Conservation (phyloP, 2,888 invertebrate species). For the Mythimna impura region DNA sequence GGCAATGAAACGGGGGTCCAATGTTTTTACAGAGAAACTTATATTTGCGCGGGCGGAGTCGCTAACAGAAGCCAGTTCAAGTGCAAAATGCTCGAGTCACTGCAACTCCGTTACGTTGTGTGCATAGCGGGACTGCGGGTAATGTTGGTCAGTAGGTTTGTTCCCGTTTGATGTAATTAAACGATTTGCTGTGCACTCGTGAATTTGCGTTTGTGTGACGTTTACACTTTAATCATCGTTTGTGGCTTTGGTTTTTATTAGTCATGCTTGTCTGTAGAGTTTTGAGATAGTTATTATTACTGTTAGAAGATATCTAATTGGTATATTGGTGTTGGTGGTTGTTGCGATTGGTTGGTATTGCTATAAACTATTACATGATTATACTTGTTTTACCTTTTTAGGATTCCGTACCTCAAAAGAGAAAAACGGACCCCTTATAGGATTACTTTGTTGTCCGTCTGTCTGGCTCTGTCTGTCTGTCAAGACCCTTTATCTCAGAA, state of each 20-base stretch:
- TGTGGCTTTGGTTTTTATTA: background rate
- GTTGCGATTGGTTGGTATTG: no score
- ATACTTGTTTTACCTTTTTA: no score
- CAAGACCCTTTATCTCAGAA: no score
- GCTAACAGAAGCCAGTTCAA: background rate
- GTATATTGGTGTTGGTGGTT: no score
- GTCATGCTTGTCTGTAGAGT: constrained; percentile 6
- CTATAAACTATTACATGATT: no score
- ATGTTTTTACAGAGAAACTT: no score
- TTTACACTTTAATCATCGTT: constrained; percentile 33
- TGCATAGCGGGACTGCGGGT: constrained; percentile 69
- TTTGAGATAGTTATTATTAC: background rate
- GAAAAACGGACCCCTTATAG: no score
- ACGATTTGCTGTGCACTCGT: constrained; percentile 64
- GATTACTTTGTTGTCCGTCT: no score
- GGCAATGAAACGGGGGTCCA: no score
- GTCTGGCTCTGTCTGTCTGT: no score
- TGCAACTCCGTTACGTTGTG: constrained; percentile 67
- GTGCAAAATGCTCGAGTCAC: constrained; percentile 65
- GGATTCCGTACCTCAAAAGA: no score
- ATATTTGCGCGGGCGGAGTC: background rate
- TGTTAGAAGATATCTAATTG: no score
- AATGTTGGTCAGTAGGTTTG: constrained; percentile 77
- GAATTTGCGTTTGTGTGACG: constrained; percentile 52
- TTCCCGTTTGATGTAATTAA: constrained; percentile 72